These are phyloP conservation scores for Fringilla coelebs DNA, from an alignment of 2,797 vertebrate species.

Conservation along the genomic window DNA sequence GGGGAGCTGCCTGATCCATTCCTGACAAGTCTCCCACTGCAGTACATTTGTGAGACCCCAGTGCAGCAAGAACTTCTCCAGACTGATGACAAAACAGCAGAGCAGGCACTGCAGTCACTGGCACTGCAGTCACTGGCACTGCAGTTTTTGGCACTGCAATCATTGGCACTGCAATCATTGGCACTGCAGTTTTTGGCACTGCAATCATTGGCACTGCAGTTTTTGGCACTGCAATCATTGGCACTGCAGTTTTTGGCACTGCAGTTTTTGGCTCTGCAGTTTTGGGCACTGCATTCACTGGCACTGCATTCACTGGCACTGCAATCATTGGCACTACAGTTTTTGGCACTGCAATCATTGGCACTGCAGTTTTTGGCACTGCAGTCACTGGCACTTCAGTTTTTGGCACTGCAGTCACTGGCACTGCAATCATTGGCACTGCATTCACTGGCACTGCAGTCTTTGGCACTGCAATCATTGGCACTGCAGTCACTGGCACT, in stretches of 20 bases:
- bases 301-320: too few relatives aligned
- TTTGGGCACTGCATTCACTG: not conserved
- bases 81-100: not conserved
- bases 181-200: not conserved
- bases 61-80: not conserved
- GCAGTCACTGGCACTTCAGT: not conserved
- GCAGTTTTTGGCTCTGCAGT: too few relatives aligned
- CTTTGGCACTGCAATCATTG: not conserved
- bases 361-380: not conserved
- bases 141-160: not conserved
- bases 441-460: too few relatives aligned
- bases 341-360: too few relatives aligned
- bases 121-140: not conserved
- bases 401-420: too few relatives aligned
- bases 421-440: too few relatives aligned
- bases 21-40: not conserved
- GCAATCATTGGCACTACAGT: not conserved
- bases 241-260: not conserved
- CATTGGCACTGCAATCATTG: not conserved
- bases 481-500: rapidly evolving
- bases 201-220: not conserved
- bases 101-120: not conserved
- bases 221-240: not conserved
- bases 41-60: not conserved
- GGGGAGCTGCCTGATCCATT: not conserved